These are phyloP conservation scores for Aphelinus atriplicis DNA, from an alignment of 1,140 invertebrate species.

Conservation along the genomic window DNA sequence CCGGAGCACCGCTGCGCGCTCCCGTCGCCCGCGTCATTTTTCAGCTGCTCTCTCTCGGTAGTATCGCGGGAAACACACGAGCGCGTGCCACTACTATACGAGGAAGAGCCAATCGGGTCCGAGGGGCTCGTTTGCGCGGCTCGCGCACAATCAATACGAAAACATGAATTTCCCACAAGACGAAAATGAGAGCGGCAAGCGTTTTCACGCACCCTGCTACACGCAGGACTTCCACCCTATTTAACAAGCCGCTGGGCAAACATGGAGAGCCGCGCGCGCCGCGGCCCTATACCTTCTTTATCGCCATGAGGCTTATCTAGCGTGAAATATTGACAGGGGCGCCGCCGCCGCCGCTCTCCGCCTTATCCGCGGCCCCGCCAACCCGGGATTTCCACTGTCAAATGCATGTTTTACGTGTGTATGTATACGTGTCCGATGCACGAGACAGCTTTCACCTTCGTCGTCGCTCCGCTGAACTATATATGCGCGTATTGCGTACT, in stretches of 20 bases:
- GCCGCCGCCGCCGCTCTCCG: not conserved
- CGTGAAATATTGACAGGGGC: slow-evolving; percentile 41
- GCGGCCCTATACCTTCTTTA: slow-evolving; percentile 28
- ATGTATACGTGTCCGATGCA: slow-evolving; percentile 21
- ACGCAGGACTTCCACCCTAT: slow-evolving; percentile 30
- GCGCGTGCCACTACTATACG: too few species aligned
- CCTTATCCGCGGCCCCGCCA: slow-evolving; percentile 30
- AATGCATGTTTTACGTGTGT: slow-evolving; percentile 34
- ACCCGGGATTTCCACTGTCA: slow-evolving; percentile 32
- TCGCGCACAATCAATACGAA: not conserved
- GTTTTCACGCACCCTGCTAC: slow-evolving; percentile 11
- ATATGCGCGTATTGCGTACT: not conserved
- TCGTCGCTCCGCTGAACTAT: slow-evolving; percentile 6
- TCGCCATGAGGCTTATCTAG: slow-evolving; percentile 41
- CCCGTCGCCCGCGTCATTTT: too few species aligned
- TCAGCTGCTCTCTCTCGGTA: too few species aligned
- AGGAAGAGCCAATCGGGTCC: too few species aligned
- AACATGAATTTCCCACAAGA: slow-evolving; percentile 21
- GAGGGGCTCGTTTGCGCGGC: too few species aligned
- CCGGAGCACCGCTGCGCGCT: too few species aligned
- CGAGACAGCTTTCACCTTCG: slow-evolving; percentile 38
- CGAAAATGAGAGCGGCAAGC: not conserved
- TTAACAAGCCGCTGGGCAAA: slow-evolving; percentile 25
- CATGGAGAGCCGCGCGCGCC: not conserved
- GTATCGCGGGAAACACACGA: too few species aligned